Percentiles rank a stretch among this genome's conserved stretches.
phyloP scores from a whole-genome alignment of 2,113 vertebrate genomes.

The Guaruba guarouba region DNA sequence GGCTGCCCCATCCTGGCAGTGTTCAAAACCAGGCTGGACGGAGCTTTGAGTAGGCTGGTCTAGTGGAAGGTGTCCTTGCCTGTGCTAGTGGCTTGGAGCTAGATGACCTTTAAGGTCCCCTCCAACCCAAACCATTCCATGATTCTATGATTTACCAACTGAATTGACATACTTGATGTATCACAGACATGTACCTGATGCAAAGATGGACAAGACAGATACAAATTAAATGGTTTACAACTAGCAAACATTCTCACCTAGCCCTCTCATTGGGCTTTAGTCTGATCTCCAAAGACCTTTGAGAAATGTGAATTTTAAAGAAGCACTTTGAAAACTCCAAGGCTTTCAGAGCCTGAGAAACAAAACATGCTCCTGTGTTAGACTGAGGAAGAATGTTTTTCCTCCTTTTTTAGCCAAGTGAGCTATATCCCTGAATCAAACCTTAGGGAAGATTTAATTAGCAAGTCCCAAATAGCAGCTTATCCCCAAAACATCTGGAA shows the following conservation, averaged over 20 bases:
- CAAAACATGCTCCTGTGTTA: neutral
- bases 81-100: neutral
- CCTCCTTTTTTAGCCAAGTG: neutral
- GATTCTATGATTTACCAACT: neutral
- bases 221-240: neutral
- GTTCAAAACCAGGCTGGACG: accelerated
- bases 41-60: accelerated
- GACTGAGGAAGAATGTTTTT: neutral
- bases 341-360: neutral
- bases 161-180: neutral
- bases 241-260: neutral
- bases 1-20: neutral
- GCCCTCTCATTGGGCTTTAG: accelerated
- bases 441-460: neutral
- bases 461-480: neutral
- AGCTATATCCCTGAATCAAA: neutral
- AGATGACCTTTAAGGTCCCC: neutral
- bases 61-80: neutral
- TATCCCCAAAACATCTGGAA: neutral
- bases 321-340: neutral
- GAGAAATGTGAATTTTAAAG: neutral
- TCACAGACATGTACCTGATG: neutral
- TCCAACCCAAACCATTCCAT: neutral
- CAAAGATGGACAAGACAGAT: neutral
- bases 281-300: neutral